These are phyloP conservation scores for Mesochorus sp. DNA, from an alignment of 2,888 invertebrate genomes.

Conservation along the genomic window DNA sequence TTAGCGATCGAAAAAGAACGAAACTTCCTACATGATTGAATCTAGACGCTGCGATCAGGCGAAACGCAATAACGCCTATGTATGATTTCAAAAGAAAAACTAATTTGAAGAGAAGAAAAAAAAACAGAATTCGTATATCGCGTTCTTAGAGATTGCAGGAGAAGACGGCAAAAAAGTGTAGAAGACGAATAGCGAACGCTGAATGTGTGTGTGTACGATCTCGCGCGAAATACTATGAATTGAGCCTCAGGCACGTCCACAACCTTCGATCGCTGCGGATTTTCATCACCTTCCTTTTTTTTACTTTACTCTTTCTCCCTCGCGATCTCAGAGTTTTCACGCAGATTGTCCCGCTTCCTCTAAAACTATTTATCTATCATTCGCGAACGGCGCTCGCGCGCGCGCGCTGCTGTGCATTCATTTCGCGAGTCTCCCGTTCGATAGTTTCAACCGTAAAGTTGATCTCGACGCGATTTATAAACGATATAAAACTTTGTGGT, in stretches of 20 bases:
- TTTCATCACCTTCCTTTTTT: slow-evolving; percentile 57
- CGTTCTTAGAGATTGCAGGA: neutral
- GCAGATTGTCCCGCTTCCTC: slow-evolving; percentile 21
- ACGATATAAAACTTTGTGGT: slow-evolving; percentile 57
- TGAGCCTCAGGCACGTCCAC: slow-evolving; percentile 56
- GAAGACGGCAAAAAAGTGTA: slow-evolving; percentile 4
- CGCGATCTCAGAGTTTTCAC: slow-evolving; percentile 19
- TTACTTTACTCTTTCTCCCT: slow-evolving; percentile 19
- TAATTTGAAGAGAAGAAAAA: neutral
- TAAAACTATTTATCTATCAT: slow-evolving; percentile 50
- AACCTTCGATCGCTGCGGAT: slow-evolving; percentile 60
- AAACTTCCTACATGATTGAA: neutral
- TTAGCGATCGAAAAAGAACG: neutral
- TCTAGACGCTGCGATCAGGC: neutral
- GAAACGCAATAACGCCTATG: neutral
- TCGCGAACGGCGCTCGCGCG: slow-evolving; percentile 26
- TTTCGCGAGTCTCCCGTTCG: slow-evolving; percentile 58
- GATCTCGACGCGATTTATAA: slow-evolving; percentile 60
- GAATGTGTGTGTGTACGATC: slow-evolving; percentile 22
- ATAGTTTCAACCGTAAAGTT: slow-evolving; percentile 60
- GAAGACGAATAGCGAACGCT: slow-evolving; percentile 48
- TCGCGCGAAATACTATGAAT: slow-evolving; percentile 48
- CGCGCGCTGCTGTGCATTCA: slow-evolving; percentile 47
- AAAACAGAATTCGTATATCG: slow-evolving; percentile 11
- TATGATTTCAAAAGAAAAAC: slow-evolving; percentile 8